Evolutionary conservation across 2,113 vertebrate species (phyloP), one percentile per base, ranked within the genome.

Genomic region (Chloebia gouldiae): DNA sequence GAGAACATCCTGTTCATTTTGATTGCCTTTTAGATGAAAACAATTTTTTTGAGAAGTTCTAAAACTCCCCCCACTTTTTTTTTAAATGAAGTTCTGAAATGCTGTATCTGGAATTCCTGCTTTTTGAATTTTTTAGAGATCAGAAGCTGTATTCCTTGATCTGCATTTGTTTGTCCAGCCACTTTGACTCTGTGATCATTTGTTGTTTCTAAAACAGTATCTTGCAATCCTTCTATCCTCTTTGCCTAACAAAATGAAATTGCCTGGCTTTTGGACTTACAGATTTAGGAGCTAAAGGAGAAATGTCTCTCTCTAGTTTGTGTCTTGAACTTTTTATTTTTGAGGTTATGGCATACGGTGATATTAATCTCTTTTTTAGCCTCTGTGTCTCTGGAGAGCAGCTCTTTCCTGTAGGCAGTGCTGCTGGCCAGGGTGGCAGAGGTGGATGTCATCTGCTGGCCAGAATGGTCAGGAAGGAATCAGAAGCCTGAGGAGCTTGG

Each of bases 301-400:
- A 49, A 81, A 90, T 18, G 22, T 50, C 22, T 10, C 24, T 77
- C n/a, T 57, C 14, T 44, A 20, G 18, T 33, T 42, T 63, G 18
- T 51, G 7, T 56, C 25, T 75, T 4, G 1, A 82, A 18, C 6
- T 4, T 24, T 33, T 61, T 42, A 25, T 4, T 71, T 83, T 69
- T 9, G 8, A n/a, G 13, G 45, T 31, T 78, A 9, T 0, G 8
- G 11, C 10, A 51, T 5, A 2, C 24, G 3, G 7, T 27, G 18
- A 51, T 47, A n/a, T 40, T 27, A 37, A 37, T 33, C 35, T 86
- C n/a, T 72, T 4, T 42, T 61, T 72, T 56, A 84, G 31, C 44
- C 23, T 17, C 17, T 59, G 0, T 17, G n/a, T 71, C 7, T 51
- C 23, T 31, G 4, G 20, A 69, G 20, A 50, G 57, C 22, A n/a